These are phyloP conservation scores for Sussaba pulchella DNA, from an alignment of 2,888 invertebrate species.

Conservation along the genomic window DNA sequence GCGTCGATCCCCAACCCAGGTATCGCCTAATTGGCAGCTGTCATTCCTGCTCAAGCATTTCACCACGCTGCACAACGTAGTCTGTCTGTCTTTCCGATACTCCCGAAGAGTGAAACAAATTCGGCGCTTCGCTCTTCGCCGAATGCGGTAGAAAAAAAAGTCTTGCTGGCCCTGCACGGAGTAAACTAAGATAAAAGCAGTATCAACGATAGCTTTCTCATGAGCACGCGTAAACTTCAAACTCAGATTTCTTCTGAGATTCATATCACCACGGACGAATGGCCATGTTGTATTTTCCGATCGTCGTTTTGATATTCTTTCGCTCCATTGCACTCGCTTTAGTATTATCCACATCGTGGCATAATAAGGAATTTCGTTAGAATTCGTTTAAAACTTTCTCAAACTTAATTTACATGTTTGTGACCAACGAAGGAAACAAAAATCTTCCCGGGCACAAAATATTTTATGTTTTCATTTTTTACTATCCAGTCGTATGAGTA, in stretches of 20 bases:
- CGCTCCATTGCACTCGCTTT: not conserved
- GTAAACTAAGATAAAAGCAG: not conserved
- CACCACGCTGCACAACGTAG: too few species aligned
- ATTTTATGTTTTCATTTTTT: too few species aligned
- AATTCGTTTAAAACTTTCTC: not conserved
- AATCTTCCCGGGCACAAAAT: too few species aligned
- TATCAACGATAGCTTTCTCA: conserved; percentile 23
- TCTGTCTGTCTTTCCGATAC: too few species aligned
- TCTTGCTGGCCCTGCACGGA: not conserved
- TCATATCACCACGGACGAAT: not conserved
- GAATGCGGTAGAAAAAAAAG: conserved; percentile 11
- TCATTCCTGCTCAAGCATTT: too few species aligned
- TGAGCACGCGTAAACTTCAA: conserved; percentile 44
- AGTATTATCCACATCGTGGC: not conserved
- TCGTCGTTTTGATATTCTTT: not conserved
- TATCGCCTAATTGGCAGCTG: too few species aligned
- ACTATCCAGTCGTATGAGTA: not conserved
- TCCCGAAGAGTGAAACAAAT: too few species aligned
- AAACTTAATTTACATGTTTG: too few species aligned
- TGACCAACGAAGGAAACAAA: too few species aligned
- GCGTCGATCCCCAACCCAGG: too few species aligned
- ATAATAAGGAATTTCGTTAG: not conserved
- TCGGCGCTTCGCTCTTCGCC: too few species aligned
- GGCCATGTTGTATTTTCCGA: not conserved
- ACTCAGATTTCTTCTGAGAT: not conserved